Percentiles rank a stretch among this genome's conserved stretches.
These are phyloP conservation scores for Harlomillsia oculata DNA, from an alignment of 1,140 invertebrate species.

Conservation along the genomic window DNA sequence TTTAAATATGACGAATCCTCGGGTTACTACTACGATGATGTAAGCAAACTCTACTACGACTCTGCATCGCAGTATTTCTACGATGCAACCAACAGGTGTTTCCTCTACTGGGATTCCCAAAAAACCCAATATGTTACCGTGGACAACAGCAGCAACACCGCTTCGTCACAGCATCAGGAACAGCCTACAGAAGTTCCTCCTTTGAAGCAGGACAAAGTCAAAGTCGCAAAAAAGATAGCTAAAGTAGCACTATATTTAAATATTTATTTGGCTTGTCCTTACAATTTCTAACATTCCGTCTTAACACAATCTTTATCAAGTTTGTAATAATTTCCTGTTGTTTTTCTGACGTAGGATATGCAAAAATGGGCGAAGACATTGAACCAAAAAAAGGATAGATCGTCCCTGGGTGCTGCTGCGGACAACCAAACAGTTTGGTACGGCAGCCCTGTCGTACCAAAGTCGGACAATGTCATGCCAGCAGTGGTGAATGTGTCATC, in stretches of 20 bases:
- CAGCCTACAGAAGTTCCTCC: constrained; percentile 48
- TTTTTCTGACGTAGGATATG: constrained; percentile 56
- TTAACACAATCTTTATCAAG: background rate
- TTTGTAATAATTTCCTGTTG: constrained; percentile 3
- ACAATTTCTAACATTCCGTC: background rate
- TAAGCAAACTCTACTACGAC: constrained; percentile 90
- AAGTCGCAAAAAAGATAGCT: constrained; percentile 95
- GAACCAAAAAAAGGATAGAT: constrained; percentile 94
- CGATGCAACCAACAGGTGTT: constrained; percentile 79
- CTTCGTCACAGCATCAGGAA: constrained; percentile 31
- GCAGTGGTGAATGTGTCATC: too few relatives aligned
- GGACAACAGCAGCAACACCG: constrained; percentile 36
- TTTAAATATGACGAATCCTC: constrained; percentile 92
- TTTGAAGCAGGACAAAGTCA: constrained; percentile 75
- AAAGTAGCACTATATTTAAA: constrained; percentile 57
- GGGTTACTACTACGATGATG: constrained; percentile 92
- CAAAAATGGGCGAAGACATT: constrained; percentile 93
- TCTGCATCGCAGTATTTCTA: constrained; percentile 87
- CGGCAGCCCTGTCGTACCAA: too few relatives aligned
- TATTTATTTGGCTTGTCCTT: background rate
- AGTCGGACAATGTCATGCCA: too few relatives aligned
- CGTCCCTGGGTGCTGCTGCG: too few relatives aligned
- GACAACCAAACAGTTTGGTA: too few relatives aligned
- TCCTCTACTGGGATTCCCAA: constrained; percentile 87
- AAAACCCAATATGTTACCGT: constrained; percentile 71